Conservation (phyloP, 1,140 invertebrate species). For the Latrodectus geometricus region DNA sequence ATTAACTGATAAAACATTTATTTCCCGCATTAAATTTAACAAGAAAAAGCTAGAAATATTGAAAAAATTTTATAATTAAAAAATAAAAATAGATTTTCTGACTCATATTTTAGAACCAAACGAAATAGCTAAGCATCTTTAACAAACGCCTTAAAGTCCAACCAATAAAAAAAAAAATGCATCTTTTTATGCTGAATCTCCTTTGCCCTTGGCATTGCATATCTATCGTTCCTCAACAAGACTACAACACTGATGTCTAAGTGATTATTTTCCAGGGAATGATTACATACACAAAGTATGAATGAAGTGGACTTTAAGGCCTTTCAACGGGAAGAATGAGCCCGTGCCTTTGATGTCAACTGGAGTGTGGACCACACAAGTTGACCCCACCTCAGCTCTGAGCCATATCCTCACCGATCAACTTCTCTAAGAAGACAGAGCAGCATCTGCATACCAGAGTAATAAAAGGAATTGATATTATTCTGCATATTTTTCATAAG, state of each 20-base stretch:
- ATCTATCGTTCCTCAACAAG: background rate
- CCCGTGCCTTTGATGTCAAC: slow-evolving; percentile 10
- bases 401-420: background rate
- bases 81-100: too few species aligned
- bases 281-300: slow-evolving; percentile 44
- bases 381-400: background rate
- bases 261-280: slow-evolving; percentile 46
- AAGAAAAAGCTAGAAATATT: too few species aligned
- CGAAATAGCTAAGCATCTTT: too few species aligned
- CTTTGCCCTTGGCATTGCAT: background rate
- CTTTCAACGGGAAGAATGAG: background rate
- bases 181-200: background rate
- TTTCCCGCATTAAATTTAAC: too few species aligned
- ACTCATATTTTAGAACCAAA: too few species aligned
- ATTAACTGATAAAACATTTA: too few species aligned
- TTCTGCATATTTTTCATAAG: slow-evolving; percentile 26
- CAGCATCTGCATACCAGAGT: background rate
- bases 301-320: background rate
- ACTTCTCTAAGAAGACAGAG: background rate
- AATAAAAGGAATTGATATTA: background rate
- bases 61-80: too few species aligned
- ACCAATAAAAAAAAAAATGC: background rate
- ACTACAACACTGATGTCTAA: slow-evolving; percentile 22
- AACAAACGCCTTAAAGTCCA: slow-evolving; percentile 2
- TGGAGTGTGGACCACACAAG: slow-evolving; percentile 43